phyloP scores from a whole-genome alignment of 2,113 vertebrate genomes.

The Vidua macroura region DNA sequence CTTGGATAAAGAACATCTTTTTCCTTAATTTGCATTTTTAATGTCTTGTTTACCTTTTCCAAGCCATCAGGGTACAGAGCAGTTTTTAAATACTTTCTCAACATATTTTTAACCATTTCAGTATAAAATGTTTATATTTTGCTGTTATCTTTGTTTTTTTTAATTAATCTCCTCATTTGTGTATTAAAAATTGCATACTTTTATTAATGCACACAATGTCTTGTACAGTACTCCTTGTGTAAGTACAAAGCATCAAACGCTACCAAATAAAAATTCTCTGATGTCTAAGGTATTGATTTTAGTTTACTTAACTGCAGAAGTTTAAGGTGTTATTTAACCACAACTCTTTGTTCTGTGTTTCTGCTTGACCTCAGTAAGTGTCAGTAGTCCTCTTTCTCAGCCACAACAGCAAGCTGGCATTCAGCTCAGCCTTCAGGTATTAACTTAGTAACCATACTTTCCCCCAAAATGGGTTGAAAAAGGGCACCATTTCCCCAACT shows the following conservation, averaged over 20 bases:
- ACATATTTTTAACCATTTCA: background rate
- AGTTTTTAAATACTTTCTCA: background rate
- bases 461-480: background rate
- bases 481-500: background rate
- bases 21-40: constrained; percentile 46
- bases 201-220: background rate
- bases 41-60: constrained; percentile 47
- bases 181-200: background rate
- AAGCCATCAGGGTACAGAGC: background rate
- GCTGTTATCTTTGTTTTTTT: background rate
- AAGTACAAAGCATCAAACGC: background rate
- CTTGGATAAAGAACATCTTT: background rate
- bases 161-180: background rate
- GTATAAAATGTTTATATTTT: background rate
- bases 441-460: background rate
- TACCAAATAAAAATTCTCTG: background rate
- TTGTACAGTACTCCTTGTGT: background rate
- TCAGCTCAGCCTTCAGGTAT: background rate
- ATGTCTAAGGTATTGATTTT: background rate
- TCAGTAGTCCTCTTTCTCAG: background rate
- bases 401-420: background rate
- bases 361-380: background rate
- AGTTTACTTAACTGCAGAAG: background rate
- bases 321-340: background rate
- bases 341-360: background rate